These are phyloP conservation scores for Melipona bicolor DNA, from an alignment of 2,888 invertebrate species.

Conservation along the genomic window DNA sequence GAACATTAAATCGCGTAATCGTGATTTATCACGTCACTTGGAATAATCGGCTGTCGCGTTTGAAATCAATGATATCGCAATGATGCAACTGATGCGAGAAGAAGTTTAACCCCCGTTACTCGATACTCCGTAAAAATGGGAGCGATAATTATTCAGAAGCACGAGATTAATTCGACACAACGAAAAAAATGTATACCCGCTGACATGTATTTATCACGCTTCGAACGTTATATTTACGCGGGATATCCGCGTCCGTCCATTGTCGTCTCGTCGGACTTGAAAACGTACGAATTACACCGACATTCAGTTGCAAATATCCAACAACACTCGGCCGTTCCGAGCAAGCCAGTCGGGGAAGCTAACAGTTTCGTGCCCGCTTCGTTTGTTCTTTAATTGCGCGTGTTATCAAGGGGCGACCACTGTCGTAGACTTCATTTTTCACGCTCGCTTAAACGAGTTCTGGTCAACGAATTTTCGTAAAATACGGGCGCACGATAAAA, in stretches of 20 bases:
- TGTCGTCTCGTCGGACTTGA: background rate
- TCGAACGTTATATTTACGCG: no score
- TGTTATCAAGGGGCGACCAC: constrained; percentile 36
- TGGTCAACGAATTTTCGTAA: constrained; percentile 17
- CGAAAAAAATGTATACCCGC: no score
- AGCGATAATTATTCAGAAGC: no score
- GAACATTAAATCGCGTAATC: background rate
- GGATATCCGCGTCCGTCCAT: no score
- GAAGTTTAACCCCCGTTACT: background rate
- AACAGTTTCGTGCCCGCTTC: constrained; percentile 30
- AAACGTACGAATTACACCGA: background rate
- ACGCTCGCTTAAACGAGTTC: constrained; percentile 2
- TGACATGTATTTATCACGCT: no score
- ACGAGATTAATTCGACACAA: no score
- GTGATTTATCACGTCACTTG: background rate
- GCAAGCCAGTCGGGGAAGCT: background rate
- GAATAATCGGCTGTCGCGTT: background rate
- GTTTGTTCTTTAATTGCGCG: constrained; percentile 47
- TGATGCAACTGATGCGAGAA: background rate
- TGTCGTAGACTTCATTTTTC: constrained; percentile 17
- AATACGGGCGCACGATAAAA: constrained; percentile 28
- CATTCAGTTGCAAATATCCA: background rate
- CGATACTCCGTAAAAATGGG: background rate
- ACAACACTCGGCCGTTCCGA: background rate
- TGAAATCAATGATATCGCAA: background rate